Evolutionary conservation across 2,797 vertebrate genomes (phyloP).

Genomic region (Alca torda): DNA sequence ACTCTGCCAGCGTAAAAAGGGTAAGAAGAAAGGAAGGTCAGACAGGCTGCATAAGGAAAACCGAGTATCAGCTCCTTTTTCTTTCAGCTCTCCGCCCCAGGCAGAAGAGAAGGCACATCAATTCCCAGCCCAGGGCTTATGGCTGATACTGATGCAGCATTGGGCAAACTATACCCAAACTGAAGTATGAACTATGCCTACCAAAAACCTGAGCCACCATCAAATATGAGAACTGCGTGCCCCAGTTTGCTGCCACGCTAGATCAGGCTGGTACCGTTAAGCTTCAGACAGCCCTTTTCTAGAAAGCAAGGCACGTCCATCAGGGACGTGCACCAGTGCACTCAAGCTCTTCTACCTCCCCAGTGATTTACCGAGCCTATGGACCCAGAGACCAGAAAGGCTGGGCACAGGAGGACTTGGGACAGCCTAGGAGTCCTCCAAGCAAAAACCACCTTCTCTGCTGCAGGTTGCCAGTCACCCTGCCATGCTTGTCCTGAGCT

Average conservation of each 20-base stretch:
- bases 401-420: background rate
- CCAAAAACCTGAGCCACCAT: background rate
- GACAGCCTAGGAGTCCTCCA: background rate
- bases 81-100: background rate
- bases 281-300: background rate
- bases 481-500: background rate
- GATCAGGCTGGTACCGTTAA: background rate
- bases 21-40: conserved; percentile 32
- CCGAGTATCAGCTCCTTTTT: background rate
- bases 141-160: background rate
- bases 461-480: background rate
- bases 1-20: background rate
- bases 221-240: background rate
- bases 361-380: background rate
- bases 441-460: background rate
- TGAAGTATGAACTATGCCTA: background rate
- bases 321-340: background rate
- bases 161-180: background rate
- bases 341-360: background rate
- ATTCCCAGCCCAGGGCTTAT: background rate
- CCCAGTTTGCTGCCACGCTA: accelerated
- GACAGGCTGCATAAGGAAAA: background rate
- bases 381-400: background rate
- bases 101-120: background rate
- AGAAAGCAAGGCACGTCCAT: background rate